Base-by-base conservation (phyloP, 2,113 vertebrate genomes). In the rat (Rattus norvegicus) region DNA sequence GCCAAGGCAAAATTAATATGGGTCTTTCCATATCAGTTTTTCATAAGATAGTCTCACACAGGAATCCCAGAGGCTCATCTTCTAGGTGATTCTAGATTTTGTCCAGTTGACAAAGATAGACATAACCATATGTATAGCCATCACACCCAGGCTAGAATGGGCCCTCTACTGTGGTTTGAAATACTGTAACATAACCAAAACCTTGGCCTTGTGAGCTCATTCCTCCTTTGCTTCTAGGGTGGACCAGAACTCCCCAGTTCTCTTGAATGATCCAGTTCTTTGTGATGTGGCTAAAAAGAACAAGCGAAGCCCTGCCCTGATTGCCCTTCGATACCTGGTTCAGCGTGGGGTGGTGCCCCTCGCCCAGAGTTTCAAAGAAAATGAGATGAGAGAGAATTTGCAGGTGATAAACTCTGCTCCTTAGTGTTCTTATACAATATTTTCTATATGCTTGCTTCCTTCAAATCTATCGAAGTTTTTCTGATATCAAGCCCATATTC, bases 321-420 rank as follows among this genome's bases (percentile, higher is more conserved):
- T 63, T 90, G 88, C 72, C 10, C 72, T 77, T 24, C 28, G 39
- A 13, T 90, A 90, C 72, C 39, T 36, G 11, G 0, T 90, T n/a
- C n/a, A 90, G 49, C 39, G 72, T 63, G 72, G 72, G 39, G 88
- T 90, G 0, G 56, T 77, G 56, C 16, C n/a, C 19, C 47, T 93
- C 59, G 92, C 70, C 24, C 83, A 93, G 83, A 93, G 72, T 54
- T 87, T 93, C 96, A 24, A 80, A 39, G 93, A 91, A 49, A 93
- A 85, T 11, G 49, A 61, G 22, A 97, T 98, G 39, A 96, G 90
- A 90, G 96, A 98, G 65, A 97, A 98, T 36, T 17, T 96, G 7
- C 90, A 98, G 96, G 98, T 97, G 86, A 93, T 65, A 49, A 24
- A 16, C 36, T 73, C 8, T 9, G 1, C 22, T 4, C 7, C 36